Evolutionary conservation across 1,140 invertebrate species (phyloP).

Genomic region (Colletes latitarsis): DNA sequence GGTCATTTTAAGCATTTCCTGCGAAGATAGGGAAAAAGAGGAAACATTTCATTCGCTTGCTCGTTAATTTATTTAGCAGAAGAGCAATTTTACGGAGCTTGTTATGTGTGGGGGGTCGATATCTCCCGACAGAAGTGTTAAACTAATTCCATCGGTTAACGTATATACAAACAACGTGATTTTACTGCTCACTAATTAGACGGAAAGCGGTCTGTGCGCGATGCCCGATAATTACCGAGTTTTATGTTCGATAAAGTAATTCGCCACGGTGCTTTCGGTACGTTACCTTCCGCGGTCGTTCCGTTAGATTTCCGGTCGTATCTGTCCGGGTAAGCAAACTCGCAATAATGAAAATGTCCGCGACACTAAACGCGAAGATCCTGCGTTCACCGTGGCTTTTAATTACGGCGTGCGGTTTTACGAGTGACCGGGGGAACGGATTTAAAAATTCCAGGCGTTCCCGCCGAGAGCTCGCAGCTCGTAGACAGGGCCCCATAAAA

Average conservation of each 20-base stretch:
- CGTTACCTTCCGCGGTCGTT: not conserved
- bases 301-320: constrained; percentile 20
- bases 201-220: not conserved
- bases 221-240: constrained; percentile 3
- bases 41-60: too few relatives aligned
- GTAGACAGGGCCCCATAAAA: constrained; percentile 73
- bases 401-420: constrained; percentile 68
- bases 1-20: too few relatives aligned
- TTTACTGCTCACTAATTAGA: constrained; percentile 10
- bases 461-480: constrained; percentile 56
- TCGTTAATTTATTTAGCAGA: too few relatives aligned
- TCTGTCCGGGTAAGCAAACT: constrained; percentile 12
- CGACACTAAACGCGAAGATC: constrained; percentile 45
- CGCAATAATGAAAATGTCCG: constrained; percentile 51
- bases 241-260: constrained; percentile 25
- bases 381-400: constrained; percentile 66
- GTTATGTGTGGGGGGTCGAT: not conserved
- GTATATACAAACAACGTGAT: not conserved
- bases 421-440: constrained; percentile 58
- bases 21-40: too few relatives aligned
- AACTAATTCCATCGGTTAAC: not conserved
- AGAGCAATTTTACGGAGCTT: too few relatives aligned
- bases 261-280: not conserved
- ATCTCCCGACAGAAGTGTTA: not conserved
- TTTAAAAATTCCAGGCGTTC: constrained; percentile 73